phyloP scores from a whole-genome alignment of 1,140 invertebrate species.

The Mercenaria mercenaria region DNA sequence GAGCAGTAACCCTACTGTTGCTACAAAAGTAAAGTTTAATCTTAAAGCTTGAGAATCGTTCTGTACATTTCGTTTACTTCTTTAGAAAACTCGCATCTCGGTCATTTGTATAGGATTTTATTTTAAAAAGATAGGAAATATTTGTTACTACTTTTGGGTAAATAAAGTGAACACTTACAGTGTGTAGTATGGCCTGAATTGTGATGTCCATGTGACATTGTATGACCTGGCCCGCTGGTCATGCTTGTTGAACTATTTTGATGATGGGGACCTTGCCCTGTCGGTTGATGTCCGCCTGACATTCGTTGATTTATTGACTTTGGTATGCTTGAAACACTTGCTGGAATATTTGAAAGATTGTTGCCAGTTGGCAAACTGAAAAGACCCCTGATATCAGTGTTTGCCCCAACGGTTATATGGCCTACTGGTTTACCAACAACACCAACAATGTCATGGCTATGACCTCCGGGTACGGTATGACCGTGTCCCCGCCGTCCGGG shows the following conservation, averaged over 20 bases:
- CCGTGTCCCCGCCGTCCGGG: not conserved
- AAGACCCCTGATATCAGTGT: not conserved
- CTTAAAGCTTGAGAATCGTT: too few relatives aligned
- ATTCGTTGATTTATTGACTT: not conserved
- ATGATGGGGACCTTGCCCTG: too few relatives aligned
- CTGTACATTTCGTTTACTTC: too few relatives aligned
- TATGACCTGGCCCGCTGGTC: too few relatives aligned
- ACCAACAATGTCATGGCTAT: constrained; percentile 26
- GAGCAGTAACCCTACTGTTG: too few relatives aligned
- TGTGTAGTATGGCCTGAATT: not conserved
- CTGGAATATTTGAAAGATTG: not conserved
- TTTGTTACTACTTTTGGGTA: too few relatives aligned
- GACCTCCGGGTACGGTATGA: not conserved
- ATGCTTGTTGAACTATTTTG: too few relatives aligned
- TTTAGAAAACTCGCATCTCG: too few relatives aligned
- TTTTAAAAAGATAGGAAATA: too few relatives aligned
- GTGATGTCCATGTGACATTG: too few relatives aligned
- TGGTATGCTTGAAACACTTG: constrained; percentile 25
- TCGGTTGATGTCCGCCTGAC: not conserved
- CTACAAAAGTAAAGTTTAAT: too few relatives aligned
- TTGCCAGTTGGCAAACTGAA: constrained; percentile 9
- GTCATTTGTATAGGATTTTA: too few relatives aligned
- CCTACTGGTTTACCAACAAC: constrained; percentile 7
- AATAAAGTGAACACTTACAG: not conserved
- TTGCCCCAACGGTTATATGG: not conserved